phyloP scores from a whole-genome alignment of 2,888 invertebrate species.

The Phaonia tiefii region DNA sequence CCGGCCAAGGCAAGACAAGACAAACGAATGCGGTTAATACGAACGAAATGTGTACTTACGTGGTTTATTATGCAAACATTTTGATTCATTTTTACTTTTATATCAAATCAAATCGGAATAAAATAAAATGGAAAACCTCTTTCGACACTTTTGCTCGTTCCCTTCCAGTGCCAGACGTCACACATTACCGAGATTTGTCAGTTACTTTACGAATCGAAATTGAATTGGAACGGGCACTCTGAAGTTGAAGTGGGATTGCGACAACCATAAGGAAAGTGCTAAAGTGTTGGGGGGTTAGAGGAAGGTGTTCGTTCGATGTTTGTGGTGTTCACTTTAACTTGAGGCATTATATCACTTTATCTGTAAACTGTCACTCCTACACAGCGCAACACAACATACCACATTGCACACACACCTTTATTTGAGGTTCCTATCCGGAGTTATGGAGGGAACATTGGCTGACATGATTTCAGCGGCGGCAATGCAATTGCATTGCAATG shows the following conservation, averaged over 20 bases:
- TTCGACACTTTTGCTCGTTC: background rate
- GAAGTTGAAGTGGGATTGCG: slow-evolving; percentile 21
- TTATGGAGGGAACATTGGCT: slow-evolving; percentile 13
- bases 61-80: slow-evolving; percentile 64
- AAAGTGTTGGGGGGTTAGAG: slow-evolving; percentile 1
- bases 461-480: background rate
- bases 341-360: slow-evolving; percentile 67
- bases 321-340: slow-evolving; percentile 54
- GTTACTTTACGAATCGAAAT: slow-evolving; percentile 39
- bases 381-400: slow-evolving; percentile 30
- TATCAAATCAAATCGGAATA: slow-evolving; percentile 3
- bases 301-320: slow-evolving; percentile 20
- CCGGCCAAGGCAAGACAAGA: no score
- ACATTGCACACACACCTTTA: slow-evolving; percentile 63
- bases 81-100: slow-evolving; percentile 25
- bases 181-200: slow-evolving; percentile 55
- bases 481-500: slow-evolving; percentile 25
- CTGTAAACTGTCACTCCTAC: slow-evolving; percentile 67
- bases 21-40: slow-evolving; percentile 32
- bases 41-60: slow-evolving; percentile 51
- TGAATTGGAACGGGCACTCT: slow-evolving; percentile 44
- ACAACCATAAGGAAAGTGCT: background rate
- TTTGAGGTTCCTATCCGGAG: slow-evolving; percentile 39
- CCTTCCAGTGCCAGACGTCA: background rate
- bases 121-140: slow-evolving; percentile 17